A percentile compares a stretch with the other conserved stretches of the same genome.
Evolutionary conservation across 2,888 invertebrate species (phyloP).

Genomic region (Parasteatoda lunata): DNA sequence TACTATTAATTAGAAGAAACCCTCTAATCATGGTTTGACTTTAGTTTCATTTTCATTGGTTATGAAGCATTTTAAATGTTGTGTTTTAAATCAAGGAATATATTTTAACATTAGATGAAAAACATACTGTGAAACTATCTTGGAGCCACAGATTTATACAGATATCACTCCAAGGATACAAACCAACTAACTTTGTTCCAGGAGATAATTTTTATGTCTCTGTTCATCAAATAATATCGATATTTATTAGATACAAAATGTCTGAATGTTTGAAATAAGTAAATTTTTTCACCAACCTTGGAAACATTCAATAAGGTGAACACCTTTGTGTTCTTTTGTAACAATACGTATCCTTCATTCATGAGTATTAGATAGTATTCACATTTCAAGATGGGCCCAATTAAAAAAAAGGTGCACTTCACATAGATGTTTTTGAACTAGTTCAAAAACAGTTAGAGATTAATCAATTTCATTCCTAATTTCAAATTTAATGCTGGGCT

Average conservation of each 20-base stretch:
- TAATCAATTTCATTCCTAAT: conserved; percentile 45
- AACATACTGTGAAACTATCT: conserved; percentile 21
- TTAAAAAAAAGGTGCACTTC: conserved; percentile 64
- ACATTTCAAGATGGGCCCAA: conserved; percentile 66
- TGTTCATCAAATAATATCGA: conserved; percentile 45
- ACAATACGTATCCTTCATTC: conserved; percentile 58
- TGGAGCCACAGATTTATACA: conserved; percentile 28
- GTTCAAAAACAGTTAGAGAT: conserved; percentile 49
- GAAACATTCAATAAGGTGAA: conserved; percentile 26
- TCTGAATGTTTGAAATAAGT: conserved; percentile 43
- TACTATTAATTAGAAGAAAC: conserved; percentile 55
- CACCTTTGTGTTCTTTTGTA: conserved; percentile 48
- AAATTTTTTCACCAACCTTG: conserved; percentile 40
- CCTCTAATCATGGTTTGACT: conserved; percentile 50
- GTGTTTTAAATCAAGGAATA: conserved; percentile 42
- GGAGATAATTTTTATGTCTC: conserved; percentile 8
- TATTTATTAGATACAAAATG: conserved; percentile 40
- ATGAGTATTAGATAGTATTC: conserved; percentile 65
- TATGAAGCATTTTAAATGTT: conserved; percentile 35
- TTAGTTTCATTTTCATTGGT: conserved; percentile 54
- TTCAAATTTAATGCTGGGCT: conserved; percentile 35
- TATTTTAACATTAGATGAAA: conserved; percentile 32
- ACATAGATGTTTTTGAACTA: conserved; percentile 62
- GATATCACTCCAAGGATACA: conserved; percentile 41
- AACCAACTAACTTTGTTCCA: conserved; percentile 8